A percentile compares a stretch with the other conserved stretches of the same genome.
Conservation (phyloP, 2,888 invertebrate genomes). For the Epistrophe grossulariae region DNA sequence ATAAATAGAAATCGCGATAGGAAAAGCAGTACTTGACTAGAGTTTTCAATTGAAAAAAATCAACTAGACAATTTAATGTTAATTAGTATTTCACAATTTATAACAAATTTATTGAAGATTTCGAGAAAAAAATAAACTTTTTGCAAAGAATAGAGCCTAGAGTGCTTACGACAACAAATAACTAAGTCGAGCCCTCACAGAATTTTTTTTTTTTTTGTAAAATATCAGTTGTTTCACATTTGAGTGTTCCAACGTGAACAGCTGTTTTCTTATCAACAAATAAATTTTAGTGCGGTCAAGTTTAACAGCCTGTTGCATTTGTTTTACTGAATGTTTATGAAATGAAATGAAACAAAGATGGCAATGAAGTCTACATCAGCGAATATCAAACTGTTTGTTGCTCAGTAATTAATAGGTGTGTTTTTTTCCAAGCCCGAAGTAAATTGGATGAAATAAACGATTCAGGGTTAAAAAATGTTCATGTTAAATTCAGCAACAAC, state of each 20-base stretch:
- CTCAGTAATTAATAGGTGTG: no score
- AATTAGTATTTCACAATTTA: neutral
- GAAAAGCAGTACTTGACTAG: neutral
- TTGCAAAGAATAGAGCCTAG: neutral
- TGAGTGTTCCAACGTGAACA: conserved; percentile 43
- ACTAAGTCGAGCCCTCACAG: conserved; percentile 7
- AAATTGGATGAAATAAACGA: no score
- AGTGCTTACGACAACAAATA: conserved; percentile 17
- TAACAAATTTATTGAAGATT: neutral
- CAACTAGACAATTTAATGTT: neutral
- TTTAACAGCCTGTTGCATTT: conserved; percentile 30
- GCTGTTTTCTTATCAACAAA: conserved; percentile 60
- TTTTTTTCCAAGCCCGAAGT: no score
- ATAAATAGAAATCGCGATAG: neutral
- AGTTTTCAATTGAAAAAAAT: neutral
- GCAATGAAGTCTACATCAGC: neutral
- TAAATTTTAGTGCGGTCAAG: neutral
- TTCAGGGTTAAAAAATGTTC: no score
- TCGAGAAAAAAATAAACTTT: neutral
- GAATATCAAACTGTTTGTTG: conserved; percentile 35
- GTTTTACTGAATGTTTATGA: neutral
- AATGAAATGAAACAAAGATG: conserved; percentile 9
- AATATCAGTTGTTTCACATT: conserved; percentile 54
- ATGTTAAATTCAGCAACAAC: no score
- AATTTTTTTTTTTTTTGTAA: no score